phyloP scores from a whole-genome alignment of 2,888 invertebrate species.

The Amblyjoppa proteus region DNA sequence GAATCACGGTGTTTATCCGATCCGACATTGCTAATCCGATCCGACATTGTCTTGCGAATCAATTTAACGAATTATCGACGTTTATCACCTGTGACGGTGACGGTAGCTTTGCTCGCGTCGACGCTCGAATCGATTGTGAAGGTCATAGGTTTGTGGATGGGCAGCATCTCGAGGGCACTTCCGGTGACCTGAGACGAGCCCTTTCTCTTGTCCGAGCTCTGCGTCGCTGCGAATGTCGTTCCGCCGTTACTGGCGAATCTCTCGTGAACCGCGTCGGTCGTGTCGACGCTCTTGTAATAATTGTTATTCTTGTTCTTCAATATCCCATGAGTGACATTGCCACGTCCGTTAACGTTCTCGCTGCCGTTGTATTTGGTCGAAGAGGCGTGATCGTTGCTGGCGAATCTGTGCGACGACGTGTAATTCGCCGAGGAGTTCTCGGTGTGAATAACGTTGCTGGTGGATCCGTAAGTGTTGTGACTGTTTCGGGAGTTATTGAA shows the following conservation, averaged over 20 bases:
- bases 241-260: conserved; percentile 75
- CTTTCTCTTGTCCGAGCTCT: conserved; percentile 67
- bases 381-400: conserved; percentile 74
- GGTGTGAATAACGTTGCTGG: conserved; percentile 77
- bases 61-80: conserved; percentile 2
- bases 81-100: conserved; percentile 85
- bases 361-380: conserved; percentile 73
- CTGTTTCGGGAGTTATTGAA: conserved; percentile 77
- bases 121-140: conserved; percentile 86
- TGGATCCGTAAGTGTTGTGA: conserved; percentile 80
- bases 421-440: conserved; percentile 78
- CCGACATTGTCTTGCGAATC: background rate
- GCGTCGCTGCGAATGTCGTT: conserved; percentile 62
- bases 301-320: conserved; percentile 82
- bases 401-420: conserved; percentile 71
- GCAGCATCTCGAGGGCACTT: conserved; percentile 87
- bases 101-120: conserved; percentile 85
- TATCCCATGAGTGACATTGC: conserved; percentile 79
- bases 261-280: conserved; percentile 77
- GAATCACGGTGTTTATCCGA: background rate
- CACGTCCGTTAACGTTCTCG: conserved; percentile 73
- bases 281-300: conserved; percentile 78
- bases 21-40: no score
- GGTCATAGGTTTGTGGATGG: conserved; percentile 87
- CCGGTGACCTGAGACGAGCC: conserved; percentile 85